Conservation (phyloP, 2,113 vertebrate genomes). For the Sinocyclocheilus maitianheensis region DNA sequence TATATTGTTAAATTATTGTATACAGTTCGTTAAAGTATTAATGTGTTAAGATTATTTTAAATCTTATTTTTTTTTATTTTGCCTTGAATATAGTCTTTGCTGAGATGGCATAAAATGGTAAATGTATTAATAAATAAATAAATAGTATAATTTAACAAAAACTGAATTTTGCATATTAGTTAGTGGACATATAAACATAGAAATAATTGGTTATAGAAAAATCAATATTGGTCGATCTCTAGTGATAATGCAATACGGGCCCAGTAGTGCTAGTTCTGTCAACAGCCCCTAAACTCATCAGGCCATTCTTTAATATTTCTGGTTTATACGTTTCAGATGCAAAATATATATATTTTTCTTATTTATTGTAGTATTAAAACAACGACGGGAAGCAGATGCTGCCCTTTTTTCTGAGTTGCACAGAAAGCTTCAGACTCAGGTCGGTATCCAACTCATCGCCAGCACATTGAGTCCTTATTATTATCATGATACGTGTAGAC, state of each 20-base stretch:
- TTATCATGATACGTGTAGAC: background rate
- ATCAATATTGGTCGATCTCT: background rate
- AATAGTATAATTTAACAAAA: too few species aligned
- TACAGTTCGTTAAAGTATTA: too few species aligned
- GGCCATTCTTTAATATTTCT: background rate
- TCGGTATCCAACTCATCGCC: slow-evolving; percentile 55
- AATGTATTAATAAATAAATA: too few species aligned
- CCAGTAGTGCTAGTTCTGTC: background rate
- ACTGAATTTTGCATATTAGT: too few species aligned
- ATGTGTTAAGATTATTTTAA: too few species aligned
- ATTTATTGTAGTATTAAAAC: slow-evolving; percentile 82
- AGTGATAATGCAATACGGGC: background rate
- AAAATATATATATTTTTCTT: background rate
- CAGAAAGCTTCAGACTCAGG: slow-evolving; percentile 93
- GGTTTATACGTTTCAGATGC: background rate
- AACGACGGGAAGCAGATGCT: slow-evolving; percentile 90
- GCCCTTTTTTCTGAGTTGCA: slow-evolving; percentile 94
- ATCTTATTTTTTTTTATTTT: too few species aligned
- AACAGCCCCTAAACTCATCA: background rate
- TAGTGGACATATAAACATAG: too few species aligned
- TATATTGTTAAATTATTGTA: too few species aligned
- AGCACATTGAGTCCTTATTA: background rate
- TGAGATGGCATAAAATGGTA: too few species aligned
- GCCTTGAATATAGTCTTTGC: too few species aligned
- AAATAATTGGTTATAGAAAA: too few species aligned